Conservation (phyloP, 2,888 invertebrate species). For the Odontomyia ornata region DNA sequence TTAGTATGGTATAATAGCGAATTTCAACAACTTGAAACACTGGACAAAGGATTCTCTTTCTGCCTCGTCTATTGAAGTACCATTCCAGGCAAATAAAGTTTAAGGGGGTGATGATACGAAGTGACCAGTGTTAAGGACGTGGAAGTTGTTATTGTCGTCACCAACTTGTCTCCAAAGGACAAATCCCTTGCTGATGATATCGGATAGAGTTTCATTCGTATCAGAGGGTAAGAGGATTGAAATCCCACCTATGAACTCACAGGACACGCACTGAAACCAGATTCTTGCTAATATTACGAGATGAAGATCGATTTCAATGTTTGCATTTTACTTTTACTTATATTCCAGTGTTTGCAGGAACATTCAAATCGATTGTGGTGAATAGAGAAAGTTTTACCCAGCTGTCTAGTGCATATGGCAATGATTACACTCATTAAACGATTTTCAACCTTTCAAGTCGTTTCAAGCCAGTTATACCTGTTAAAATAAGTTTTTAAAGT, state of each 20-base stretch:
- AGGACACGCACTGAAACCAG: constrained; percentile 45
- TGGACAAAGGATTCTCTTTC: neutral
- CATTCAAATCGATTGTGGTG: constrained; percentile 11
- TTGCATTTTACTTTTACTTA: constrained; percentile 46
- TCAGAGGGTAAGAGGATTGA: neutral
- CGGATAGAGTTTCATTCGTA: neutral
- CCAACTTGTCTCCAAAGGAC: neutral
- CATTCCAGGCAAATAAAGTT: constrained; percentile 10
- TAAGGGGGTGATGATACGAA: constrained; percentile 8
- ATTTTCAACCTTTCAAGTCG: too few species aligned
- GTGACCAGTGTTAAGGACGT: constrained; percentile 11
- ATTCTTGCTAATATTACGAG: constrained; percentile 14
- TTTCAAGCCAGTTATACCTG: too few species aligned
- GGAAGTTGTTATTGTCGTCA: constrained; percentile 13
- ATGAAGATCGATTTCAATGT: constrained; percentile 46
- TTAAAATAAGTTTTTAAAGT: too few species aligned
- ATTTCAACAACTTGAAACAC: constrained; percentile 35
- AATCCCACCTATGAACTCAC: constrained; percentile 40
- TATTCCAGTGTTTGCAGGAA: constrained; percentile 1
- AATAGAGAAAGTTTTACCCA: too few species aligned
- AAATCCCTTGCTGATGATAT: neutral
- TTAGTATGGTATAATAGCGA: constrained; percentile 33
- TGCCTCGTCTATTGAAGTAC: neutral
- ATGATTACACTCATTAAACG: too few species aligned
- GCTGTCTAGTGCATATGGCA: too few species aligned